phyloP scores from a whole-genome alignment of 2,888 invertebrate species.

The Drosophila kanekoi region DNA sequence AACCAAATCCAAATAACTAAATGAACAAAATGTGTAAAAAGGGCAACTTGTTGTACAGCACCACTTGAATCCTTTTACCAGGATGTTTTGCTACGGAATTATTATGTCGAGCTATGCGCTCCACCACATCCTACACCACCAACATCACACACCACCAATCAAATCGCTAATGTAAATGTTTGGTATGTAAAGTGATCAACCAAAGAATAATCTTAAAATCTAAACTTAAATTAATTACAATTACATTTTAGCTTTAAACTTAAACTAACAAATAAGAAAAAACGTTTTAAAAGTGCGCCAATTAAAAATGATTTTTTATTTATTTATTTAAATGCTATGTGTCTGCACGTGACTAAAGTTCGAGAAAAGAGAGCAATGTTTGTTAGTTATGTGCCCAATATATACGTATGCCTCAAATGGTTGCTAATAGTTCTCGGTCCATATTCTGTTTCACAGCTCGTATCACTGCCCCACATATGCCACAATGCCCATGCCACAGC shows the following conservation, averaged over 20 bases:
- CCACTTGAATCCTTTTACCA: slow-evolving; percentile 82
- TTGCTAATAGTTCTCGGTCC: slow-evolving; percentile 22
- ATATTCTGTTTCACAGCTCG: slow-evolving; percentile 67
- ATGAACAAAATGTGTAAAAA: slow-evolving; percentile 73
- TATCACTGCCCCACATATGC: slow-evolving; percentile 82
- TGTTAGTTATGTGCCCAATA: slow-evolving; percentile 12
- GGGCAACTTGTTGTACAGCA: slow-evolving; percentile 82
- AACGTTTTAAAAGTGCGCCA: slow-evolving; percentile 47
- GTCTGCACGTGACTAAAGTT: slow-evolving; percentile 72
- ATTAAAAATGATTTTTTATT: slow-evolving; percentile 26
- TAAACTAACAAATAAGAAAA: slow-evolving; percentile 29
- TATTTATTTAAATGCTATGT: slow-evolving; percentile 62
- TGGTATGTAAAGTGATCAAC: slow-evolving; percentile 79
- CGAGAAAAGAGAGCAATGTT: slow-evolving; percentile 44
- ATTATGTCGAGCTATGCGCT: slow-evolving; percentile 82
- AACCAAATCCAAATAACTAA: slow-evolving; percentile 50
- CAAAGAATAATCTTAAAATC: slow-evolving; percentile 36
- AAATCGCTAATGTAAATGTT: slow-evolving; percentile 81
- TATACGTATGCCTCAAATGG: neutral
- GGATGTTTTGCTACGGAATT: slow-evolving; percentile 82
- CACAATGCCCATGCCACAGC: slow-evolving; percentile 87
- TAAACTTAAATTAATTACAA: slow-evolving; percentile 37
- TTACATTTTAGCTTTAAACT: slow-evolving; percentile 5
- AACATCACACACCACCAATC: slow-evolving; percentile 82
- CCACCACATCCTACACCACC: slow-evolving; percentile 81